These are phyloP conservation scores for Gallinago jamesoni DNA, from an alignment of 2,113 vertebrate genomes.

Conservation along the genomic window DNA sequence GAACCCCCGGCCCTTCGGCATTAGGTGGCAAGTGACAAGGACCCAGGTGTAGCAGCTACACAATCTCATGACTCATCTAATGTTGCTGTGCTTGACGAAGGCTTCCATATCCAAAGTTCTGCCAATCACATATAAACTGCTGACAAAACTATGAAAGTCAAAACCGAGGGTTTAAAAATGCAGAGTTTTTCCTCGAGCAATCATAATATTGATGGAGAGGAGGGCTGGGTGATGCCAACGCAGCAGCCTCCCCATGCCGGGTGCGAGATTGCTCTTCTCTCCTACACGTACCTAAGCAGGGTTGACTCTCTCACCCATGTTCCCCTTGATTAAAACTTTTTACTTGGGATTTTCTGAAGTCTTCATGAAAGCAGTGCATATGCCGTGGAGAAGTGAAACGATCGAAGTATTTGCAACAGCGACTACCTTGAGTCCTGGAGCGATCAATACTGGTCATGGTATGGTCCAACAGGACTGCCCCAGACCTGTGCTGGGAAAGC, in stretches of 20 bases:
- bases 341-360: background rate
- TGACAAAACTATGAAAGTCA: conserved; percentile 38
- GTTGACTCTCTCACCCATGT: background rate
- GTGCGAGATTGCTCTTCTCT: background rate
- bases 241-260: background rate
- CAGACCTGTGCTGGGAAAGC: background rate
- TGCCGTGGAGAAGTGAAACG: background rate
- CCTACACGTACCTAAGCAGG: background rate
- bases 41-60: background rate
- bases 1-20: background rate
- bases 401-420: background rate
- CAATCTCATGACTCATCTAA: background rate
- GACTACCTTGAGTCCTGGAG: background rate
- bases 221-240: background rate
- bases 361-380: background rate
- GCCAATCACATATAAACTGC: conserved; percentile 20
- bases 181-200: background rate
- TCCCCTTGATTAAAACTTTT: background rate
- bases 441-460: background rate
- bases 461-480: background rate
- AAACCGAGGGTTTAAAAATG: background rate
- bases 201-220: conserved; percentile 49
- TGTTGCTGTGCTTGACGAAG: background rate
- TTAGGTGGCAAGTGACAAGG: background rate
- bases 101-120: conserved; percentile 32